Base-by-base conservation (phyloP, 2,113 vertebrate species). In the Microtus pennsylvanicus region DNA sequence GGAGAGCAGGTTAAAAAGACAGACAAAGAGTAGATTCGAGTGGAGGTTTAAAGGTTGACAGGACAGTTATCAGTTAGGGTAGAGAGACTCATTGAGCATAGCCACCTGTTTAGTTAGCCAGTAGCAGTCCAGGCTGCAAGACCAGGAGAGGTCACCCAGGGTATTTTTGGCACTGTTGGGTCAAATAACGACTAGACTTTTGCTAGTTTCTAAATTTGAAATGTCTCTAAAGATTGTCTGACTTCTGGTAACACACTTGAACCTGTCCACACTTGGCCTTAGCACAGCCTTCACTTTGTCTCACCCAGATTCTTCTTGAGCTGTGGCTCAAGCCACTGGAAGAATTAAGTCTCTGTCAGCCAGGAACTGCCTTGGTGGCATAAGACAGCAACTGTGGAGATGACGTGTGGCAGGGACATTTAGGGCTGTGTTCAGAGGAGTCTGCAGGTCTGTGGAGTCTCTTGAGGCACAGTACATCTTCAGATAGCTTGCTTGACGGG, bases 181-280 rank as follows among this genome's bases (percentile, higher is more conserved):
- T 95, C 61, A 95, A 89, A 82, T 78, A 77, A 75, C 28, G 42
- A 24, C 81, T 67, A 90, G 38, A 77, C 47, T 16, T 38, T 80
- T 45, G 75, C 33, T 55, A 26, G 76, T 88, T 93, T 92, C 92
- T 95, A 69, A 88, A 94, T 42, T 89, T 94, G 97, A 96, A 96
- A 87, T 82, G 17, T 77, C 47, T 94, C 50, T 90, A 90, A 52
- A 93, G 93, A 89, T 69, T 61, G 19, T 80, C 87, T 96, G 42
- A 83, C 28, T 61, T 58, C 78, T 88, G 82, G 67, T 52, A 94
- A 74, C n/a, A 61, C 38, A 87, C 77, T 58, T 75, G 81, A 85
- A 78, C 85, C 55, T 96, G 30, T 87, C 95, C 69, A 63, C 42
- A 52, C 65, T 80, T 19, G 5, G 24, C 45, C 9, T 82, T 78